These are phyloP conservation scores for Leptura quadrifasciata DNA, from an alignment of 2,888 invertebrate species.

Conservation along the genomic window DNA sequence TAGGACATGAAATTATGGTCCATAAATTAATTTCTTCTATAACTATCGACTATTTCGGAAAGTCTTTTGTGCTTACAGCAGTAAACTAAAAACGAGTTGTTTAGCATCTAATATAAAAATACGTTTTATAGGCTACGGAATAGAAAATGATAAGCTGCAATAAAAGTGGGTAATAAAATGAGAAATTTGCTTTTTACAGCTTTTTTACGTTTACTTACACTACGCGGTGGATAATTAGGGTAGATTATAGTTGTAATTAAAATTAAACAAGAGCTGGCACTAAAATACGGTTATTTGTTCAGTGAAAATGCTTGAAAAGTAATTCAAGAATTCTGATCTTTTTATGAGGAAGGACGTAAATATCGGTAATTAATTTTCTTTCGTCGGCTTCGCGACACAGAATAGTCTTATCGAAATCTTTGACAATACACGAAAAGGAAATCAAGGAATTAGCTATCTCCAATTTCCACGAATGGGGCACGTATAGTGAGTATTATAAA, in stretches of 20 bases:
- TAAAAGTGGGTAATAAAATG: conserved; percentile 25
- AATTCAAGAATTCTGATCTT: neutral
- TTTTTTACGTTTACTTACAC: conserved; percentile 25
- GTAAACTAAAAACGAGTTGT: conserved; percentile 18
- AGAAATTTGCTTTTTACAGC: conserved; percentile 10
- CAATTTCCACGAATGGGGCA: too few species aligned
- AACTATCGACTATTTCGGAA: neutral
- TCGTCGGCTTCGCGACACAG: too few species aligned
- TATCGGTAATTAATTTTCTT: too few species aligned
- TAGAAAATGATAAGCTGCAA: conserved; percentile 11
- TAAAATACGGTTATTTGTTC: neutral
- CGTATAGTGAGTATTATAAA: too few species aligned
- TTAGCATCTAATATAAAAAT: conserved; percentile 28
- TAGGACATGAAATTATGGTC: too few species aligned
- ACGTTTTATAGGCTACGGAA: conserved; percentile 11
- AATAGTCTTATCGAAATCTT: too few species aligned
- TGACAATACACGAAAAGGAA: too few species aligned
- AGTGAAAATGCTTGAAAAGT: neutral
- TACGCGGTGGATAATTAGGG: neutral
- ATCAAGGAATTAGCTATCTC: too few species aligned
- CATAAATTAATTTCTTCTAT: neutral
- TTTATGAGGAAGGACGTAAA: neutral
- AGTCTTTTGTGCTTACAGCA: neutral
- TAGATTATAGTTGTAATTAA: neutral
- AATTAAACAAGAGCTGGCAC: neutral